Evolutionary conservation across 2,113 vertebrate species (phyloP), one percentile per base, ranked within the genome.

Genomic region (Pantherophis guttatus): DNA sequence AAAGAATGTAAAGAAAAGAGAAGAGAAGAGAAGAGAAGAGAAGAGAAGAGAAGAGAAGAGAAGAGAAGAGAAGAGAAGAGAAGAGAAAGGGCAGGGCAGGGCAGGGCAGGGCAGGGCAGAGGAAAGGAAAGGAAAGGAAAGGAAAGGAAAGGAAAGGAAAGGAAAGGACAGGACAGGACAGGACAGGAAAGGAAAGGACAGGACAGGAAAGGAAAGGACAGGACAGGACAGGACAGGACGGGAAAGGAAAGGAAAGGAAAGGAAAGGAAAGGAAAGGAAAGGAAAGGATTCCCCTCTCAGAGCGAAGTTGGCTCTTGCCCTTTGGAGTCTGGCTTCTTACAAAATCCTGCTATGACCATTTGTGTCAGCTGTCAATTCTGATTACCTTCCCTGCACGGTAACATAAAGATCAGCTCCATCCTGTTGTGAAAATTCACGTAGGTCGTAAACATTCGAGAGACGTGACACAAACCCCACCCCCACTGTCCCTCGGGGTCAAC

Each of bases 381-480:
- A 48, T 94, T 95, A 93, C 92, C 85, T 96, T 93, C 92, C 19
- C 94, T 94, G 53, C 33, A 90, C 95, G 93, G 95, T 93, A 95
- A 95, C 92, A 89, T 93, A 96, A 95, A 86, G 26, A 75, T 95
- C 91, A 94, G 65, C 90, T 95, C 91, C 91, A 90, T 87, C 89
- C 93, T 91, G 92, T 59, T 57, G 94, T 26, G 58, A 96, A 97
- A 91, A 96, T 93, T 95, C 93, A 95, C 94, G 65, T 85, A 93
- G 93, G 95, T 94, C 90, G 87, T 44, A n/a, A 96, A 55, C 58
- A 95, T 94, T 95, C 95, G 87, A 93, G 90, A 96, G 94, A 93
- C 94, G 87, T 19, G 91, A 95, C 89, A 95, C 90, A 95, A 90
- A 95, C 75, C 87, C 90, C 96, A 96, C 44, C 93, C 91, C 94